Evolutionary conservation across 2,113 vertebrate genomes (phyloP), one percentile per base, ranked within the genome.

Genomic region (Oryzias woworae): DNA sequence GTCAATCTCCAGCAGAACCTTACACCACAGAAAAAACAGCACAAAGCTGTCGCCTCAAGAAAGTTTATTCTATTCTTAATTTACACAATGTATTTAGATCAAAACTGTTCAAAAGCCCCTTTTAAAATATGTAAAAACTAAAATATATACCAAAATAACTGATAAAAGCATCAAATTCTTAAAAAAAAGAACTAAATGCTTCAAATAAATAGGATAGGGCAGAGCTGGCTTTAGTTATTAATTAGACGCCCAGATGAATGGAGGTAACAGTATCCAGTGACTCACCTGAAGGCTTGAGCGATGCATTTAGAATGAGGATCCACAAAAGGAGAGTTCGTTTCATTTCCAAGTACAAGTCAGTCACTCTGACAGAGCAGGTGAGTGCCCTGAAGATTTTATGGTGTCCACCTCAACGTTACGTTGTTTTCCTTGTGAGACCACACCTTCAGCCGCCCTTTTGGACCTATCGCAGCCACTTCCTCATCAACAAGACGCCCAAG

Each of bases 231-330:
- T 83, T 53, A 84, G 80, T 87, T 71, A 84, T 78, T 74, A 72
- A 82, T 71, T 58, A 80, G 52, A 59, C 61, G 24, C 51, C 61
- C n/a, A 59, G 73, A 47, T 28, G 22, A 56, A 63, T 18, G 44
- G 42, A 62, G 59, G 58, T 24, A 61, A 54, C 26, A 54, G 66
- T 82, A 83, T 62, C 74, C 43, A 20, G 59, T 83, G 57, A 83
- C 90, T 87, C 76, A 92, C 91, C 90, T 73, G 88, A 78, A 53
- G 54, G 52, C 69, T 57, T 31, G 16, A 75, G 49, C 1, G 75
- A 81, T 58, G 67, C 62, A 14, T 66, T 67, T 14, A 91, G 81
- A 53, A 75, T 28, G 31, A 90, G 70, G 63, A 86, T 20, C 90
- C 86, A 88, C 76, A 90, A 62, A 14, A 88, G 72, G 43, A 85